Percentiles rank a stretch among this genome's conserved stretches.
Evolutionary conservation across 2,113 vertebrate genomes (phyloP).

Genomic region (Gavialis gangeticus): DNA sequence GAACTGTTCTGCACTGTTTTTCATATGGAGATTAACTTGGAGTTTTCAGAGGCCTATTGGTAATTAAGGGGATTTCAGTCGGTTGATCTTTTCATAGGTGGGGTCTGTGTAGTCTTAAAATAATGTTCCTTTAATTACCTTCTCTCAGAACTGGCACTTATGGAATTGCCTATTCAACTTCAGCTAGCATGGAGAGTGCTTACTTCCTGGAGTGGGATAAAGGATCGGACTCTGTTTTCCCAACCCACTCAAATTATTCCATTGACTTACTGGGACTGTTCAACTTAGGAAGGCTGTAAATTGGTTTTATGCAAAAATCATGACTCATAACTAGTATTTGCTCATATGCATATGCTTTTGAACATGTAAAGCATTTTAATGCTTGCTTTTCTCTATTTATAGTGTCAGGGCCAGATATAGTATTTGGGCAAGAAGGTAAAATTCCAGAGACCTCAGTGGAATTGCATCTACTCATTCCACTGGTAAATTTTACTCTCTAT

Average conservation of each 20-base stretch:
- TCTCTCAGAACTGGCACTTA: constrained; percentile 35
- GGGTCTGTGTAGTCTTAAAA: background rate
- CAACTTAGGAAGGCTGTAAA: background rate
- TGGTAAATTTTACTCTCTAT: background rate
- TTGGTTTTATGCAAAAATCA: background rate
- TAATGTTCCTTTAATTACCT: background rate
- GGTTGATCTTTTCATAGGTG: constrained; percentile 55
- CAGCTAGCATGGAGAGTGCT: constrained; percentile 15
- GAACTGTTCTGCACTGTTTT: background rate
- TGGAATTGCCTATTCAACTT: constrained; percentile 33
- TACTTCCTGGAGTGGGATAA: background rate
- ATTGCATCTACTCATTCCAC: background rate
- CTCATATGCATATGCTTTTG: background rate
- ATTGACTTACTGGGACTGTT: background rate
- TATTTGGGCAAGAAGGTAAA: background rate
- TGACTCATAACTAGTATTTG: fast-evolving
- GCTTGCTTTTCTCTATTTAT: background rate
- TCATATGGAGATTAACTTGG: constrained; percentile 44
- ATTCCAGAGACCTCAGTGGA: background rate
- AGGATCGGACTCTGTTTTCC: background rate
- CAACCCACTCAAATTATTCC: background rate
- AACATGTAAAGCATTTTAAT: fast-evolving
- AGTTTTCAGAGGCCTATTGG: constrained; percentile 28
- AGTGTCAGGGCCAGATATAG: background rate
- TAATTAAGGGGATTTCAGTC: constrained; percentile 56